These are phyloP conservation scores for Nyctalus aviator DNA, from an alignment of 2,797 vertebrate genomes.

Conservation along the genomic window DNA sequence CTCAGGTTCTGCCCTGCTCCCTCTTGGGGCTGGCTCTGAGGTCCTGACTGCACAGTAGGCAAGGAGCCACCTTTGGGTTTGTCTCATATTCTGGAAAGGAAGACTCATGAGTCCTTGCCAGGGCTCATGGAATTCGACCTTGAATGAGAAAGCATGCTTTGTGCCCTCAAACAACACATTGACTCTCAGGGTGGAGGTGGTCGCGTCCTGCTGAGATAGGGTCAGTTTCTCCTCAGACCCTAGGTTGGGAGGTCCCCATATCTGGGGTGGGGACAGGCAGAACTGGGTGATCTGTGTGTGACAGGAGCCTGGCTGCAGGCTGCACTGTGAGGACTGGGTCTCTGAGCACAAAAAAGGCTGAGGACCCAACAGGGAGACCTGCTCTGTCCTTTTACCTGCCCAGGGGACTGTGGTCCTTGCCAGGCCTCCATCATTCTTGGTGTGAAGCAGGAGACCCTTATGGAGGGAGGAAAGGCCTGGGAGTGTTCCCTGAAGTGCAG, in stretches of 20 bases:
- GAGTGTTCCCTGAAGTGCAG: background rate
- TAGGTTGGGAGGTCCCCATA: background rate
- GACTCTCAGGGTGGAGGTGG: background rate
- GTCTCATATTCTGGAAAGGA: background rate
- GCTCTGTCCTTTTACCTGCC: background rate
- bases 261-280: background rate
- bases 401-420: background rate
- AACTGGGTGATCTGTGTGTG: background rate
- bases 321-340: background rate
- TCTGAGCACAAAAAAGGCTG: background rate
- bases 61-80: background rate
- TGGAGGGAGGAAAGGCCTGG: background rate
- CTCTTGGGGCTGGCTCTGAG: background rate
- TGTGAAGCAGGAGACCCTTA: background rate
- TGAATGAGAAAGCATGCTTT: background rate
- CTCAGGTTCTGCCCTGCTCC: background rate
- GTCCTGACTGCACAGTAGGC: background rate
- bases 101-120: background rate
- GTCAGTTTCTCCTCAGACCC: background rate
- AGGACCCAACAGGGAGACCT: background rate
- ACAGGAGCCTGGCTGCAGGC: background rate
- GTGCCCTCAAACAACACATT: too few relatives aligned
- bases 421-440: background rate
- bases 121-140: background rate
- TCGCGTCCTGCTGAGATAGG: background rate